A percentile compares a stretch with the other conserved stretches of the same genome.
Evolutionary conservation across 2,797 vertebrate genomes (phyloP).

Genomic region (Manis crassicaudata): DNA sequence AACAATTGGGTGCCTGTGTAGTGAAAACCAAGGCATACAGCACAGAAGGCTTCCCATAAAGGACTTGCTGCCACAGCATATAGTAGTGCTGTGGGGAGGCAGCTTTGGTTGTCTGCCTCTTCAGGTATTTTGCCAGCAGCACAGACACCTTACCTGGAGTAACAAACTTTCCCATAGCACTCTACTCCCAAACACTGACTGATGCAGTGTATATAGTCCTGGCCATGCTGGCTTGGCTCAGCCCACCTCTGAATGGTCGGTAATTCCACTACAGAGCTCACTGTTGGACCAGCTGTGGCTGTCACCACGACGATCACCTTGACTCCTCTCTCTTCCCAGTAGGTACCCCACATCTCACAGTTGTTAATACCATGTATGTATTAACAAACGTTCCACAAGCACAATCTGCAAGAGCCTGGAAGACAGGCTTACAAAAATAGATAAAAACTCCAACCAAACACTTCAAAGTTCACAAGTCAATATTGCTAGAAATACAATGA

Average conservation of each 20-base stretch:
- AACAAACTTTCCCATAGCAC: not conserved
- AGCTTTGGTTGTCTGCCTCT: not conserved
- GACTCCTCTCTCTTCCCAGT: not conserved
- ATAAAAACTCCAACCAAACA: not conserved
- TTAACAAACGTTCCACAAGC: not conserved
- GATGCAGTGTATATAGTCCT: not conserved
- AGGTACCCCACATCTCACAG: too few relatives aligned
- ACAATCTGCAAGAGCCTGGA: too few relatives aligned
- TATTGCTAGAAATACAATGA: not conserved
- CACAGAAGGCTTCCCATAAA: not conserved
- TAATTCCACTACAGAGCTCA: not conserved
- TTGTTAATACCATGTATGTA: too few relatives aligned
- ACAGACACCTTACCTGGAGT: not conserved
- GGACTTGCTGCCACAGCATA: not conserved
- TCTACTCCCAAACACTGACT: not conserved
- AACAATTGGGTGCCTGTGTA: not conserved
- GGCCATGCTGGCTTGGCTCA: not conserved
- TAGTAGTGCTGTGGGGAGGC: fast-evolving
- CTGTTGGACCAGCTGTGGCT: not conserved
- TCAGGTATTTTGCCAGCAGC: not conserved
- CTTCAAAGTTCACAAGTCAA: not conserved
- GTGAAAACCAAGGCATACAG: not conserved
- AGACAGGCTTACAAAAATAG: not conserved
- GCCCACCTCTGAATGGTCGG: not conserved
- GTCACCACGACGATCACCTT: not conserved